Evolutionary conservation across 2,888 invertebrate genomes (phyloP), one percentile per base, ranked within the genome.

Genomic region (Dermolepida albohirtum): DNA sequence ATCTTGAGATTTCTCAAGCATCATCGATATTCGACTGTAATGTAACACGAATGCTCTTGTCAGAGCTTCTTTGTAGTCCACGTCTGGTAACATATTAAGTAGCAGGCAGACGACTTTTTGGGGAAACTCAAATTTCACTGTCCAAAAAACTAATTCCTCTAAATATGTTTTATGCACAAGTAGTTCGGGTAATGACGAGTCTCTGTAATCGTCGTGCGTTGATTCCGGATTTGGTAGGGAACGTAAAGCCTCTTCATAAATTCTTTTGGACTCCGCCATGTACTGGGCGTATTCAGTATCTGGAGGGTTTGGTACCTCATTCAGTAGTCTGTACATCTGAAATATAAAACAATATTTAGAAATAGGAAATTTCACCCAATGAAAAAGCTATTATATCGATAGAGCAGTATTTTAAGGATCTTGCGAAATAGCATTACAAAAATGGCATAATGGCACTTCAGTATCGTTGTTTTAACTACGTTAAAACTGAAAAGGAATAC

Each of bases 71-170:
- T 92, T 98, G 81, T 97, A 98, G 78, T 93, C 92, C 73, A 94
- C 93, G 85, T 97, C 96, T 1, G 97, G 97, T 77, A 98, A 85
- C 92, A 98, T 94, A 81, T 97, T 96, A 64, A 98, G 88, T 70
- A 98, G 85, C 73, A 98, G 89, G 79, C 97, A 98, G 63, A 98
- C 97, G 66, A 98, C 89, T 81, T 96, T 96, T 85, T 98, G 97
- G 0, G 98, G 98, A 85, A 98, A 98, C 84, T 98, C 97, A 83
- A 94, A 96, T 81, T 95, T 95, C 70, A 98, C 96, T 17, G 96
- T 96, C 98, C 98, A 98, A 86, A 98, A 98, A 75, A 98, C 94
- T 74, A 98, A 88, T 85, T 98, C 98, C 82, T 98, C 97, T 16
- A 97, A 86, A 72, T 97, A 89, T 0, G 94, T 95, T 75, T 89